Evolutionary conservation across 1,140 invertebrate species (phyloP).

Genomic region (Lepidurus packardi): DNA sequence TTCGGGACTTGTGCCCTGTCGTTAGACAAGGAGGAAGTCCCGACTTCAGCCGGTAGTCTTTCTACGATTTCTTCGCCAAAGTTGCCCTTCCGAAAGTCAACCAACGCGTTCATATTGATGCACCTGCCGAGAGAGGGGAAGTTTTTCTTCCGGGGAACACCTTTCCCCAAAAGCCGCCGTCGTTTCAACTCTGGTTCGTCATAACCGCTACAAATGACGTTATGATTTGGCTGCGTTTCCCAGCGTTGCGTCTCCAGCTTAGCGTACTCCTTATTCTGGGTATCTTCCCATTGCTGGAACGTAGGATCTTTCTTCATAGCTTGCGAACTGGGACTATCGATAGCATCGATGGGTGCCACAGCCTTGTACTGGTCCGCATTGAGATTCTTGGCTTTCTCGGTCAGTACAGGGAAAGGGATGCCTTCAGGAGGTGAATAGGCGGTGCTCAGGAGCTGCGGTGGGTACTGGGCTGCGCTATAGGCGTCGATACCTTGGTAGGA

Average conservation of each 20-base stretch:
- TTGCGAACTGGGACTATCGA: conserved; percentile 16
- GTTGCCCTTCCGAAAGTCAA: background rate
- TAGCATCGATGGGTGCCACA: conserved; percentile 29
- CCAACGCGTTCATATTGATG: background rate
- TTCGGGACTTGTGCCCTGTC: background rate
- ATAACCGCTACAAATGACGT: background rate
- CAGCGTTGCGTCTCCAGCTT: conserved; percentile 24
- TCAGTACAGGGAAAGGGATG: background rate
- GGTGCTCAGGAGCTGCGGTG: background rate
- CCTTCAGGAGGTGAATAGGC: background rate
- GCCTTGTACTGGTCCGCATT: background rate
- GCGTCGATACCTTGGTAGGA: background rate
- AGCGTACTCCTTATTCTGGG: conserved; percentile 27
- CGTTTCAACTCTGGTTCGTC: background rate
- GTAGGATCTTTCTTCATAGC: conserved; percentile 25
- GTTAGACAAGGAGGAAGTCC: background rate
- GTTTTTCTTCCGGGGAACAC: background rate
- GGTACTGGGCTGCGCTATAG: background rate
- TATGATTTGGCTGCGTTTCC: background rate
- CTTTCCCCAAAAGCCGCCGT: background rate
- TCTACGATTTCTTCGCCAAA: background rate
- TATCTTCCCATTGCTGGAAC: conserved; percentile 32
- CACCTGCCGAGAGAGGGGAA: background rate
- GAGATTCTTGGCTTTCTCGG: background rate
- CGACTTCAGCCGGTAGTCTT: background rate